These are phyloP conservation scores for Hydrozoanthus tunicans DNA, from an alignment of 64 coral and sea anemone species.

Conservation along the genomic window DNA sequence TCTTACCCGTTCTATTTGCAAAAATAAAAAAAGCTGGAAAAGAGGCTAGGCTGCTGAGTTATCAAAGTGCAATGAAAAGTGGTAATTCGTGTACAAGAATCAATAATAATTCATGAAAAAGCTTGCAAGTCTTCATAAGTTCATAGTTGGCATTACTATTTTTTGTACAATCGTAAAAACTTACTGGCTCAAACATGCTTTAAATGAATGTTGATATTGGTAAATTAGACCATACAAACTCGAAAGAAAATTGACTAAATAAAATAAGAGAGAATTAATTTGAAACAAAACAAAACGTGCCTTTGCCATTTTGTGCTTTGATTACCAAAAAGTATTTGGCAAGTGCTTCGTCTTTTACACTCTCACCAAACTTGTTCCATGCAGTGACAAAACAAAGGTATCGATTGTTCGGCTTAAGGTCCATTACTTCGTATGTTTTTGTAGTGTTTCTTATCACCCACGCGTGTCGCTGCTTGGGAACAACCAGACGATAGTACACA, in stretches of 20 bases:
- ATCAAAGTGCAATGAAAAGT: too few relatives aligned
- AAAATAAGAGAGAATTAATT: neutral
- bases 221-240: neutral
- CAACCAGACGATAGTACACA: neutral
- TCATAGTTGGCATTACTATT: neutral
- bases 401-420: neutral
- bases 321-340: neutral
- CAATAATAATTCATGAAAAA: too few relatives aligned
- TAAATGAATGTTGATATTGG: neutral
- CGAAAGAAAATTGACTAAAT: neutral
- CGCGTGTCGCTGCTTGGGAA: neutral
- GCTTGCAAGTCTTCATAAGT: neutral
- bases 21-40: too few relatives aligned
- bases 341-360: neutral
- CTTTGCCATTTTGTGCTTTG: neutral
- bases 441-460: neutral
- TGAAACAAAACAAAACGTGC: neutral
- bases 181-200: neutral
- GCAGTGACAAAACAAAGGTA: neutral
- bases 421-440: neutral
- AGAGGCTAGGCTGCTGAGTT: too few relatives aligned
- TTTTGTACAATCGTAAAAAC: neutral
- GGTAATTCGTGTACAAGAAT: too few relatives aligned
- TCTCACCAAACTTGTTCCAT: slow-evolving; percentile 15
- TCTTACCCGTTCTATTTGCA: too few relatives aligned